A percentile compares a stretch with the other conserved stretches of the same genome.
Evolutionary conservation across 2,797 vertebrate genomes (phyloP).

Genomic region (Neosilurus hyrtlii): DNA sequence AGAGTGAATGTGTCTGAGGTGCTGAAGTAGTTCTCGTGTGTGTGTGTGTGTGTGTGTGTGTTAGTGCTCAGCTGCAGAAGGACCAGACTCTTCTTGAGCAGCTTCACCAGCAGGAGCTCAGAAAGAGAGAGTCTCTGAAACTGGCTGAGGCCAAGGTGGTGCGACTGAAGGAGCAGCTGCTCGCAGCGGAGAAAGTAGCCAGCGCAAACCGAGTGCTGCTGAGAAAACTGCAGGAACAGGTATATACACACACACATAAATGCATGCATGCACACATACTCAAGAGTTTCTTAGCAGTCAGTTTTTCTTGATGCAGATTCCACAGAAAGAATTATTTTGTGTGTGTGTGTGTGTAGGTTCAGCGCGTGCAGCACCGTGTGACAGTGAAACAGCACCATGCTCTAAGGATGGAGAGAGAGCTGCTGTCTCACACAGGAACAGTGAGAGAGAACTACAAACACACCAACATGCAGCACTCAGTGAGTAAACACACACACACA

Average conservation of each 20-base stretch:
- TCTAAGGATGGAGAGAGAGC: constrained; percentile 80
- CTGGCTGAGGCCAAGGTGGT: constrained; percentile 85
- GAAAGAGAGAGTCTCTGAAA: constrained; percentile 87
- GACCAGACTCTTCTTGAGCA: constrained; percentile 88
- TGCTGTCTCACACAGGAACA: constrained; percentile 77
- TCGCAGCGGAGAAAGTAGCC: constrained; percentile 88
- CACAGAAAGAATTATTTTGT: background rate
- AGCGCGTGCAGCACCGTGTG: constrained; percentile 87
- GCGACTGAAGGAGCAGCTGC: constrained; percentile 88
- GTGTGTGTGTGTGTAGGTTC: constrained; percentile 73
- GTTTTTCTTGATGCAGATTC: background rate
- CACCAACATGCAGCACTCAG: constrained; percentile 65
- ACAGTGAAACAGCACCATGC: constrained; percentile 81
- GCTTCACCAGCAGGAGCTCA: constrained; percentile 89
- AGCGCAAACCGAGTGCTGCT: constrained; percentile 84
- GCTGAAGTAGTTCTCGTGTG: background rate
- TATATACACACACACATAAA: constrained; percentile 46
- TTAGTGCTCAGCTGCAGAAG: constrained; percentile 83
- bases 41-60: constrained; percentile 3
- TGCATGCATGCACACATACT: background rate
- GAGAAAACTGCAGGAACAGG: constrained; percentile 94
- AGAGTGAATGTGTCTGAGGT: too few relatives aligned
- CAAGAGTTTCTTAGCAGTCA: background rate
- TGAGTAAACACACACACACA: constrained; percentile 66
- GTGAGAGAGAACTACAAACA: constrained; percentile 79